Percentiles rank a stretch among this genome's conserved stretches.
phyloP scores from a whole-genome alignment of 1,140 invertebrate species.

The Bombus waltoni region DNA sequence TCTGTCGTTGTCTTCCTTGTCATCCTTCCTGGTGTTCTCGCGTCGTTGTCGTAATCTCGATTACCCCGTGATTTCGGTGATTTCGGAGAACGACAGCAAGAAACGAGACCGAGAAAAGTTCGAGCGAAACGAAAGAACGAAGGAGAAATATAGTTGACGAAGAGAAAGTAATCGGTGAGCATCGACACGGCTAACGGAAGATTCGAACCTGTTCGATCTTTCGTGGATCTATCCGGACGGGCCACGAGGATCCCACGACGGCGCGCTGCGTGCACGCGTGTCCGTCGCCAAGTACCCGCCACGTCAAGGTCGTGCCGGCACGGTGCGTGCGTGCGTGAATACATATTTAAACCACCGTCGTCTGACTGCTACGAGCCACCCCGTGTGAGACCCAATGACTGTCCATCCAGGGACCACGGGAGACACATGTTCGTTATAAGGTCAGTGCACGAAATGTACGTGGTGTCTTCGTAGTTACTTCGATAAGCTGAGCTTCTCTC shows the following conservation, averaged over 20 bases:
- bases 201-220: slow-evolving; percentile 40
- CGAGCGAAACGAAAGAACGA: background rate
- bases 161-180: slow-evolving; percentile 4
- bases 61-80: background rate
- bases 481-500: slow-evolving; percentile 13
- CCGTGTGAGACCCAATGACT: slow-evolving; percentile 80
- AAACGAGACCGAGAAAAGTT: background rate
- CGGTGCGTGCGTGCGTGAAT: slow-evolving; percentile 57
- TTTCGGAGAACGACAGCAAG: background rate
- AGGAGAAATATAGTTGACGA: background rate
- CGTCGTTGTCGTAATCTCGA: background rate
- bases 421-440: slow-evolving; percentile 82
- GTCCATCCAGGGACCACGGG: slow-evolving; percentile 80
- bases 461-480: slow-evolving; percentile 23
- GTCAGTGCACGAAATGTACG: slow-evolving; percentile 69
- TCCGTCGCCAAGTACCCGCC: slow-evolving; percentile 54
- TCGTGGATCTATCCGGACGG: slow-evolving; percentile 34
- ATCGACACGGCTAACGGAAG: slow-evolving; percentile 5
- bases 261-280: slow-evolving; percentile 63
- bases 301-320: slow-evolving; percentile 52
- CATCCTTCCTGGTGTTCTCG: slow-evolving; percentile 26
- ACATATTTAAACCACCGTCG: slow-evolving; percentile 56
- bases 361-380: slow-evolving; percentile 64
- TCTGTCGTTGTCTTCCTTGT: slow-evolving; percentile 17
- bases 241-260: slow-evolving; percentile 63